phyloP scores from a whole-genome alignment of 2,113 vertebrate genomes.

The Oceanites oceanicus region DNA sequence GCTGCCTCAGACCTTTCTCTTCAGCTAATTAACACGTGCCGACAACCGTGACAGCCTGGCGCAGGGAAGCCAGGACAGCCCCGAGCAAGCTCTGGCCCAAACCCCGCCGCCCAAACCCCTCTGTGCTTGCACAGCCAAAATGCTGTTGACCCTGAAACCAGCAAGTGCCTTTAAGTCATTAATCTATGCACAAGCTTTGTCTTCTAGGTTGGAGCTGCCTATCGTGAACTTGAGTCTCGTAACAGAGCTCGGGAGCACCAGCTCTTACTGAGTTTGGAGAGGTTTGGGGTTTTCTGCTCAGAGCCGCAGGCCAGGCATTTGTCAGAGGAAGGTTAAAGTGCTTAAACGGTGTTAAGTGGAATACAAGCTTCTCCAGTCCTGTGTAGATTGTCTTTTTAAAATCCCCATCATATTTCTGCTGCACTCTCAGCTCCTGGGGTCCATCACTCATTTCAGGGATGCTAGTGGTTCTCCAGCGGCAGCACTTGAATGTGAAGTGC shows the following conservation, averaged over 20 bases:
- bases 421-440: not conserved
- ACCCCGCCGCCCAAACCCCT: not conserved
- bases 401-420: not conserved
- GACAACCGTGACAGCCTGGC: not conserved
- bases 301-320: not conserved
- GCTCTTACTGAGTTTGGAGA: not conserved
- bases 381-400: not conserved
- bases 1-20: not conserved
- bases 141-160: not conserved
- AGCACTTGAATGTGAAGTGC: not conserved
- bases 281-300: not conserved
- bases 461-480: not conserved
- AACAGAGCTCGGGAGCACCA: not conserved
- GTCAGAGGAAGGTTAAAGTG: not conserved
- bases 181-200: not conserved
- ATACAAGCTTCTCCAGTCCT: not conserved
- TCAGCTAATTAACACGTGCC: not conserved
- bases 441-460: not conserved
- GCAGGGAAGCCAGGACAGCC: not conserved
- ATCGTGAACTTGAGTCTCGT: fast-evolving
- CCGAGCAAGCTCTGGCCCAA: not conserved
- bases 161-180: not conserved
- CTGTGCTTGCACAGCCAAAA: not conserved
- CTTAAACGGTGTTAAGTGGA: not conserved
- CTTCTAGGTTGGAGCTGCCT: not conserved